Base-by-base conservation (phyloP, 2,888 invertebrate species). In the Campaea margaritaria region DNA sequence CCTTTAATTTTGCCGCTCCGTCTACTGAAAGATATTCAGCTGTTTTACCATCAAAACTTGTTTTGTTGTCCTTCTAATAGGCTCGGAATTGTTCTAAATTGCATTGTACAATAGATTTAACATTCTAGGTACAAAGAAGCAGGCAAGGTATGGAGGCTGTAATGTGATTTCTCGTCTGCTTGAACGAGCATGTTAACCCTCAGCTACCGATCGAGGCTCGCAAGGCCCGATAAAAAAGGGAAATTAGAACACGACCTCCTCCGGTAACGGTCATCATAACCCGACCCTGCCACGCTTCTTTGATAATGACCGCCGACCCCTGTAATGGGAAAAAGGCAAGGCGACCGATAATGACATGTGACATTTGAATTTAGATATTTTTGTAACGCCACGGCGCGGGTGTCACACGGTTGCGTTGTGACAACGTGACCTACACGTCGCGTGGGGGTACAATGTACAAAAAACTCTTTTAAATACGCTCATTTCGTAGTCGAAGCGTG, bases 401-500 rank as follows among this genome's bases (percentile, higher is more conserved):
- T 5, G 21, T 2, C 21, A 21, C 21, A 3, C 2, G 3, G 16
- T 16, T 38, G 27, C 38, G 5, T 10, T 31, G 43, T 46, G 55
- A 58, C 48, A 57, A 56, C 43, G 52, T 65, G 57, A 55, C 61
- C 62, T 53, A 60, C 52, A 49, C 15, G n/a, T 9, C 27, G 14
- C n/a, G 49, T 21, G 44, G 43, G n/a, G 51, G 51, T 38, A 68
- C 70, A 72, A 71, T 70, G 72, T 72, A 76, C 5, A 39, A 39
- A 74, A 76, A 71, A 76, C 67, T 69, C 58, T 62, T 74, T 68
- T 69, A 31, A 60, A 60, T 70, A 72, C 66, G 62, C 67, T 67
- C 72, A 71, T 76, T 78, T 72, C 62, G 66, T 74, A 64, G 69
- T 72, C 75, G 72, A 81, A 82, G 79, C 80, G 77, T 76, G 74